phyloP scores from a whole-genome alignment of 2,797 vertebrate genomes.

The Dryobates pubescens region DNA sequence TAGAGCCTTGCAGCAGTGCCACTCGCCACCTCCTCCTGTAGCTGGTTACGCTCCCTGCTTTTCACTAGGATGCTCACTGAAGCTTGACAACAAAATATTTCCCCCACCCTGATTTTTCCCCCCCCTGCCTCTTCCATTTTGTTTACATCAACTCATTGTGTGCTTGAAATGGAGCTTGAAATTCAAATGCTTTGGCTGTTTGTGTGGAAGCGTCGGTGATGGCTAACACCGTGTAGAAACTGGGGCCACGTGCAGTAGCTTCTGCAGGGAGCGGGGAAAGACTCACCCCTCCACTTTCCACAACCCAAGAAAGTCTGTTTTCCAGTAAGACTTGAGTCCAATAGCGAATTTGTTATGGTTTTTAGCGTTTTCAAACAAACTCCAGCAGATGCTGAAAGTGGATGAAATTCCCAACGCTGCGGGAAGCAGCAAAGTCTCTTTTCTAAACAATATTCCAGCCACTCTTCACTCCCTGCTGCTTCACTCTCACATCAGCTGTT shows the following conservation, averaged over 20 bases:
- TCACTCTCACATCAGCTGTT: not conserved
- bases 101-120: not conserved
- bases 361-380: not conserved
- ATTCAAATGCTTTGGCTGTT: not conserved
- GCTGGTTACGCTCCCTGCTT: not conserved
- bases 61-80: not conserved
- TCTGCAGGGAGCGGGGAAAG: not conserved
- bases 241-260: not conserved
- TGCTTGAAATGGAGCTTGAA: constrained; percentile 3
- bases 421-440: not conserved
- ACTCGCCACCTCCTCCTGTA: not conserved
- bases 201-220: not conserved
- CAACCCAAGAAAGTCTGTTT: not conserved
- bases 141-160: not conserved
- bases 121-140: not conserved
- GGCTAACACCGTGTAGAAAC: constrained; percentile 13
- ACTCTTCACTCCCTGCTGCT: not conserved
- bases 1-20: not conserved
- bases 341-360: not conserved
- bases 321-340: not conserved
- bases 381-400: not conserved
- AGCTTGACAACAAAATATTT: not conserved
- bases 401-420: not conserved
- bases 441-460: not conserved
- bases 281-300: not conserved